Evolutionary conservation across 2,113 vertebrate species (phyloP).

Genomic region (Elephantulus edwardii): DNA sequence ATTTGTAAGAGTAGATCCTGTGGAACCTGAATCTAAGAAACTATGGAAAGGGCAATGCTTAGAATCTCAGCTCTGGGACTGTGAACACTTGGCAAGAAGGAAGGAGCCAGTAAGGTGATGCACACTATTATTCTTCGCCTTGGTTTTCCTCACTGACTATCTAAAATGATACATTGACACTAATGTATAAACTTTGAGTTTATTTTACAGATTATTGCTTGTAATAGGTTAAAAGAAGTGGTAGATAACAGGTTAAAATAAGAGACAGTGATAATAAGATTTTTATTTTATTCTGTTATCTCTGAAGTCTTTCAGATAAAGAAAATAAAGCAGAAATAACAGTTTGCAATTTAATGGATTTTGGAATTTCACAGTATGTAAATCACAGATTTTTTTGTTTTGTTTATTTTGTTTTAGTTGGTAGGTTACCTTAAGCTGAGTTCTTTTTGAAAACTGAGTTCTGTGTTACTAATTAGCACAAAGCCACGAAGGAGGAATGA

Average conservation of each 20-base stretch:
- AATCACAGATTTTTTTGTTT: constrained; percentile 12
- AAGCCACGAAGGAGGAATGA: not conserved
- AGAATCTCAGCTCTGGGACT: not conserved
- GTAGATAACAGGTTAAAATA: too few relatives aligned
- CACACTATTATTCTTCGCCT: not conserved
- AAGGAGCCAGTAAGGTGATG: not conserved
- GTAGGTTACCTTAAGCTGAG: not conserved
- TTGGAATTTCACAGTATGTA: constrained; percentile 11
- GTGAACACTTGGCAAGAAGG: not conserved
- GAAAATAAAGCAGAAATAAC: constrained; percentile 46
- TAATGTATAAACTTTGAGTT: constrained; percentile 14
- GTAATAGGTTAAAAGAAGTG: constrained; percentile 19
- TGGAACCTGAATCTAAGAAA: not conserved
- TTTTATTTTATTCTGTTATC: constrained; percentile 49
- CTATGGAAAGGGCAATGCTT: not conserved
- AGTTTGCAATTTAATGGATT: constrained; percentile 16
- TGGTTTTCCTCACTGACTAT: not conserved
- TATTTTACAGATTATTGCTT: constrained; percentile 23
- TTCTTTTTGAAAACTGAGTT: constrained; percentile 31
- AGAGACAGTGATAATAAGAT: constrained; percentile 34
- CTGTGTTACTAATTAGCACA: not conserved
- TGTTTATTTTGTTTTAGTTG: too few relatives aligned
- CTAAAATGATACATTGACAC: not conserved
- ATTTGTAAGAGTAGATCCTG: not conserved
- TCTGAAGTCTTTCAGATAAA: constrained; percentile 16